Evolutionary conservation across 2,797 vertebrate genomes (phyloP), one percentile per base, ranked within the genome.

Genomic region (Borostomias antarcticus): DNA sequence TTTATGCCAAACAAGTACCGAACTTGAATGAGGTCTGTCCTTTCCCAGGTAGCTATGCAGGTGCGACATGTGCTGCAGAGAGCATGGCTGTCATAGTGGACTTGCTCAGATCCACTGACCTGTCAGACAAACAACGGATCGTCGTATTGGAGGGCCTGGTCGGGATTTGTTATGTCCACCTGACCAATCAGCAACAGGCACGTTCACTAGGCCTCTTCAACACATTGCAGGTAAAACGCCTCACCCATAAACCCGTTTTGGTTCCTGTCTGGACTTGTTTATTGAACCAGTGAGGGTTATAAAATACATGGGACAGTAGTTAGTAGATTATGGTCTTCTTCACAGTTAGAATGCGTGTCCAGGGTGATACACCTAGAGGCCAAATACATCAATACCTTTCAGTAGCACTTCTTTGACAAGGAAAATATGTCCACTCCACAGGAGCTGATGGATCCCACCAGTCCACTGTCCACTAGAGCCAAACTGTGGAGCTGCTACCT

Each of bases 401-500:
- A n/a, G n/a, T n/a, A n/a, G n/a, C n/a, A n/a, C n/a, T n/a, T n/a
- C n/a, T n/a, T n/a, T n/a, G n/a, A n/a, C n/a, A n/a, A n/a, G n/a
- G n/a, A n/a, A n/a, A n/a, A n/a, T n/a, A n/a, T 5, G 40, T 17
- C 17, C 40, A n/a, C 8, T 3, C 13, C 25, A 7, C 58, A 59
- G 58, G 58, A 59, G 11, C 58, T 59, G 23, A 26, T 59, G 23
- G 58, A 43, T 6, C 7, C 35, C 1, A 3, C 35, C 37, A 8
- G 37, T 6, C 35, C 35, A 17, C 58, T 26, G 23, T 17, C 1
- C 17, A 15, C 33, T 37, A 63, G 62, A 0, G 48, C 79, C 21
- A 78, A 80, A 4, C 82, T 77, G 23, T 80, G 70, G 64, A 45
- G 62, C 30, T 82, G 77, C 37, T 86, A 84, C 19, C 43, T 73